phyloP scores from a whole-genome alignment of 2,797 vertebrate genomes.

The Loriculus beryllinus region DNA sequence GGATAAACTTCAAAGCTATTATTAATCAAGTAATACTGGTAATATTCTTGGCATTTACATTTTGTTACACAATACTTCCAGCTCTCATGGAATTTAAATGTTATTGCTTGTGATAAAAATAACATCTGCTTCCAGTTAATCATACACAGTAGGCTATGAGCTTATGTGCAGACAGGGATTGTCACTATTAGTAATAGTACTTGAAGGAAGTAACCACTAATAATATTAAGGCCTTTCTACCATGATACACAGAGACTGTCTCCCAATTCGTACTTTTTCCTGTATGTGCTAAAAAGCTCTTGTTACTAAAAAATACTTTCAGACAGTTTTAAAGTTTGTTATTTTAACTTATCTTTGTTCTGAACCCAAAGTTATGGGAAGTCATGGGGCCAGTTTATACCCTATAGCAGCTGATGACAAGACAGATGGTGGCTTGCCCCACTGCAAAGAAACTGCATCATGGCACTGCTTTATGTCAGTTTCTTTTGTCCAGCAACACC shows the following conservation, averaged over 20 bases:
- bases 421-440: background rate
- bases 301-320: background rate
- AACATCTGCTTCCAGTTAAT: slow-evolving; percentile 41
- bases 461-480: background rate
- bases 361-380: background rate
- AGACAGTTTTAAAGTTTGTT: background rate
- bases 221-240: background rate
- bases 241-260: background rate
- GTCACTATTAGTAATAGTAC: slow-evolving; percentile 25
- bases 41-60: slow-evolving; percentile 3
- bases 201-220: background rate
- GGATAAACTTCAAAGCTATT: slow-evolving; percentile 6
- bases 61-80: slow-evolving; percentile 2
- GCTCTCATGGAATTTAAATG: slow-evolving; percentile 3
- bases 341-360: background rate
- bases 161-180: slow-evolving; percentile 1
- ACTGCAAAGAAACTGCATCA: background rate
- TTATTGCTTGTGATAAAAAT: slow-evolving; percentile 27
- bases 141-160: background rate
- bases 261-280: background rate
- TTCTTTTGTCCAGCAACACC: background rate
- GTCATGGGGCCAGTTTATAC: background rate
- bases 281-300: background rate
- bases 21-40: slow-evolving; percentile 3
- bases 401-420: background rate